Percentiles rank a stretch among this genome's conserved stretches.
Conservation (phyloP, 1,140 invertebrate genomes). For the Octopus bimaculoides region DNA sequence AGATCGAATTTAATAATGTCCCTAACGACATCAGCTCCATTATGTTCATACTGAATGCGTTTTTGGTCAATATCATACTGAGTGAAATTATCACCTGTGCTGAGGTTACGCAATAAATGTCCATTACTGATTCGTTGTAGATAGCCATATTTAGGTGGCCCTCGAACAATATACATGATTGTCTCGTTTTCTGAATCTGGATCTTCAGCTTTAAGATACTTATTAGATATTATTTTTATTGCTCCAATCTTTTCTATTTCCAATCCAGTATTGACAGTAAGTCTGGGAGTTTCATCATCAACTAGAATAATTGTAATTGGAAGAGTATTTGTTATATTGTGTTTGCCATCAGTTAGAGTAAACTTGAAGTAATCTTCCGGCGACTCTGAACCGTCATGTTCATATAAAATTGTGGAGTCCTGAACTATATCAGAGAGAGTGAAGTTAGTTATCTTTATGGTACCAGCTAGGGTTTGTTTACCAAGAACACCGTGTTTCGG, state of each 20-base stretch:
- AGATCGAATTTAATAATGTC: slow-evolving; percentile 58
- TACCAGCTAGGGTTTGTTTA: slow-evolving; percentile 42
- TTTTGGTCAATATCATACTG: slow-evolving; percentile 55
- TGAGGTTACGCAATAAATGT: slow-evolving; percentile 43
- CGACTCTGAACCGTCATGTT: slow-evolving; percentile 58
- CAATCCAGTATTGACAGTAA: slow-evolving; percentile 56
- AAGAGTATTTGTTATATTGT: slow-evolving; percentile 50
- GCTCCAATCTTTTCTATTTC: slow-evolving; percentile 54
- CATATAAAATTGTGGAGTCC: slow-evolving; percentile 55
- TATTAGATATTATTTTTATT: slow-evolving; percentile 48
- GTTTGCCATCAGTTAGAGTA: slow-evolving; percentile 52
- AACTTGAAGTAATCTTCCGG: slow-evolving; percentile 52
- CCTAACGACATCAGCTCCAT: slow-evolving; percentile 47
- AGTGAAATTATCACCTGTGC: slow-evolving; percentile 53
- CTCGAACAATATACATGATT: slow-evolving; percentile 50
- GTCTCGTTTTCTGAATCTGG: slow-evolving; percentile 52
- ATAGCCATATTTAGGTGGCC: slow-evolving; percentile 50
- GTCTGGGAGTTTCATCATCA: slow-evolving; percentile 57
- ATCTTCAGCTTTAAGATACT: slow-evolving; percentile 53
- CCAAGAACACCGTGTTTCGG: slow-evolving; percentile 55
- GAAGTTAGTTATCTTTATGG: slow-evolving; percentile 45
- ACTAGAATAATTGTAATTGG: slow-evolving; percentile 54
- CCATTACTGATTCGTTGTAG: slow-evolving; percentile 35
- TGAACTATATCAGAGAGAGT: slow-evolving; percentile 50
- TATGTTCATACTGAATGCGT: slow-evolving; percentile 53